Evolutionary conservation across 35 echinoderm and acorn worm genomes (phyloP), one percentile per base, ranked within the genome.

Genomic region (Apostichopus japonicus): DNA sequence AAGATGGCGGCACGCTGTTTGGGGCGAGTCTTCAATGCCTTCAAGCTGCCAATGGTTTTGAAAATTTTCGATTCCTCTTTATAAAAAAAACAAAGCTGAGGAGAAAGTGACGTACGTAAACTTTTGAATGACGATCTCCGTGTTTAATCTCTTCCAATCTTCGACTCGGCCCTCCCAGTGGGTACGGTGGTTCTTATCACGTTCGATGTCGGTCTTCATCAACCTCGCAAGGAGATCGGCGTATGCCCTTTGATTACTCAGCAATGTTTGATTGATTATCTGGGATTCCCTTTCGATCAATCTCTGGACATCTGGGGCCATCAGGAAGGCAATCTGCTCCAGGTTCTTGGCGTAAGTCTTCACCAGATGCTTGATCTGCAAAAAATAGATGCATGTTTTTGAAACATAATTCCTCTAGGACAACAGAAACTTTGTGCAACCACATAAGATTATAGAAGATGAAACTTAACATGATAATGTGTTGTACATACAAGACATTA

Each of bases 151-250:
- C 33, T 91, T 94, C 97, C 97, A 99, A 75, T 99, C 95, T 19
- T 94, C 88, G 1, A 96, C 88, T 86, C 97, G 59, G 5, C 80
- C 90, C 77, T 96, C 93, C 97, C 97, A 99, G 59, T 86, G 90
- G 8, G 91, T 53, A 62, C 91, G 89, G 17, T 94, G 97, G 83
- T 96, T 95, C 92, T 96, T 96, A 55, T 99, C 97, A 6, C 97
- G 77, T 75, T 99, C 97, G 22, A 99, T 96, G 67, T 99, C 97
- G 14, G 95, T 96, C 79, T 99, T 99, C 95, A 96, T 93, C 14
- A 99, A 65, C 11, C 97, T 72, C 4, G 95, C 93, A 53, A 80
- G 91, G 51, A 99, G 93, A 59, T 99, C 95, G 10, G 93, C 92
- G 23, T 99, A 99, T 8, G 97, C 93, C 56, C 97, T 58, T 54